These are phyloP conservation scores for Acrobasis repandana DNA, from an alignment of 2,888 invertebrate genomes.

Conservation along the genomic window DNA sequence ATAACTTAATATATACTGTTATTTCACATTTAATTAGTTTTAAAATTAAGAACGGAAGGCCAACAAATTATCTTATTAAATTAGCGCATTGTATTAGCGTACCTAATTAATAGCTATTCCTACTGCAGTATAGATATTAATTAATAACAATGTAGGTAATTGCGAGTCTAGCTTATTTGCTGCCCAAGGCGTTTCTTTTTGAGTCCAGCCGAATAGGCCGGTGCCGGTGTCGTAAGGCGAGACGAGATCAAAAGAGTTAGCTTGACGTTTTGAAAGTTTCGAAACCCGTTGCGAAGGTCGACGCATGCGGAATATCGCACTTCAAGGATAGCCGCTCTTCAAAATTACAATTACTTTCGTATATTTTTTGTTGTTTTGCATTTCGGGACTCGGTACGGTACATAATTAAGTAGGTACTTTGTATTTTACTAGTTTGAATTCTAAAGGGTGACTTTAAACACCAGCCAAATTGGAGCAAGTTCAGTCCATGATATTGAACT, in stretches of 20 bases:
- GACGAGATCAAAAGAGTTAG: neutral
- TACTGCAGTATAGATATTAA: too few species aligned
- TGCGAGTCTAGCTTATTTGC: too few species aligned
- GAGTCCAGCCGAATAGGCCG: neutral
- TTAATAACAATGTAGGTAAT: too few species aligned
- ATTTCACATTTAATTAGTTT: too few species aligned
- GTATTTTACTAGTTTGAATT: neutral
- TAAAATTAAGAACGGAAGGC: too few species aligned
- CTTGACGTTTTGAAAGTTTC: conserved; percentile 15
- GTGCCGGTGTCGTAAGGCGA: neutral
- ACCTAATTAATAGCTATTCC: too few species aligned
- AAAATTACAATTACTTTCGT: neutral
- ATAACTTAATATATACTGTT: too few species aligned
- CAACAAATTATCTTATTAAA: too few species aligned
- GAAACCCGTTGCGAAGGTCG: conserved; percentile 11
- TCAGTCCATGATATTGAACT: too few species aligned
- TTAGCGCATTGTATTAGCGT: too few species aligned
- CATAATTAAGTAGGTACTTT: neutral
- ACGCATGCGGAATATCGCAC: neutral
- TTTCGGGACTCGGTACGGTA: neutral
- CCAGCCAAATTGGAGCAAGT: too few species aligned
- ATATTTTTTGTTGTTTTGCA: neutral
- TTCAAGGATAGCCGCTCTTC: conserved; percentile 3
- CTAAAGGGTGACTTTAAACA: too few species aligned
- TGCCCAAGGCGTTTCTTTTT: neutral